Evolutionary conservation across 1,140 invertebrate genomes (phyloP), one percentile per base, ranked within the genome.

Genomic region (Laodelphax striatellus): DNA sequence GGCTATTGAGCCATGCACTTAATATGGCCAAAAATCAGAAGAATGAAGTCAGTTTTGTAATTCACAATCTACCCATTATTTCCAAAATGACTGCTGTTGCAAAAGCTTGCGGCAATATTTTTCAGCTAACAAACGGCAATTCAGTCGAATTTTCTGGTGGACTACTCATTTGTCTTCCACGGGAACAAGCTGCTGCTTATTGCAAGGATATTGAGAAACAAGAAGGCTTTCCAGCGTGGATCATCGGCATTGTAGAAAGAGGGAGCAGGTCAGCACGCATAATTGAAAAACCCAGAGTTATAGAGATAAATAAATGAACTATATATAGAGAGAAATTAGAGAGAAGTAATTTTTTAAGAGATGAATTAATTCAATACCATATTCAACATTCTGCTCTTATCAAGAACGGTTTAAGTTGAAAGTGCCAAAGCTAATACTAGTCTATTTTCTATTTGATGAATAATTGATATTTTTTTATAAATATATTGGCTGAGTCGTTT

Each of bases 191-290:
- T 2, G 92, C 91, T 38, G 92, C 92, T n/a, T 98, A 94, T 72
- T 97, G 94, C 69, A 94, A 95, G 75, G 94, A 98, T 67, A 96
- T 97, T 67, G 92, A 97, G 70, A 94, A 95, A 70, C 87, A 91
- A 70, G 94, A 97, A 78, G 94, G 94, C 0, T 96, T 94, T 71
- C 94, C 97, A 72, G 93, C 95, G 4, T 98, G 95, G 95, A 98
- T 98, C 68, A 95, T 98, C 71, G 95, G 94, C 54, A 96, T 97
- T 71, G 95, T 98, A 2, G 94, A 97, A 71, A 97, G 96, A 73
- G 95, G 96, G 34, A 93, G 92, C 72, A 83, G 94, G 62, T 92
- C 92, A 9, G 96, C 94, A 8, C 82, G 92, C 69, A 97, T 98
- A 70, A 97, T 97, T 72, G 94, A 98, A 70, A 97, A 97, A 69